Evolutionary conservation across 2,797 vertebrate species (phyloP).

Genomic region (Danio aesculapii): DNA sequence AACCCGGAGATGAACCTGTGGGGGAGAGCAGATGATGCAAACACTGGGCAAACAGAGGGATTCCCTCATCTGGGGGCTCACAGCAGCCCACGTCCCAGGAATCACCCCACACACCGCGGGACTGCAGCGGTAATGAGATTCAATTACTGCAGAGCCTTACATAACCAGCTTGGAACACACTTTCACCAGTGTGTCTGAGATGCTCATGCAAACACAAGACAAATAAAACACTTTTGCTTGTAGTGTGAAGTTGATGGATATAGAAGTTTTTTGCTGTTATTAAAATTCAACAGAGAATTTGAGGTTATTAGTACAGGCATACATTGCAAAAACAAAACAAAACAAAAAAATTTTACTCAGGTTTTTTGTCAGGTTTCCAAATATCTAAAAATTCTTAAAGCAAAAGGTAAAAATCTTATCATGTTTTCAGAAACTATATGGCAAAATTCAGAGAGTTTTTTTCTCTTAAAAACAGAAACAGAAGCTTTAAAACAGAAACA

Average conservation of each 20-base stretch:
- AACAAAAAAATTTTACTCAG: no score
- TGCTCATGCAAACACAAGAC: conserved; percentile 19
- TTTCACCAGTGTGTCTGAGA: background rate
- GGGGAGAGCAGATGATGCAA: conserved; percentile 50
- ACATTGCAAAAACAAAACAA: background rate
- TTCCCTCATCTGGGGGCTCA: conserved; percentile 53
- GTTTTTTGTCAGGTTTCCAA: no score
- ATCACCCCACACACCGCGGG: conserved; percentile 31
- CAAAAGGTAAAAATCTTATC: no score
- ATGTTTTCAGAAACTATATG: no score
- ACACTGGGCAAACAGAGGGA: conserved; percentile 55
- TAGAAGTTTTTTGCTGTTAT: background rate
- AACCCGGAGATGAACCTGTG: conserved; percentile 9
- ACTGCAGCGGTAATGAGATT: conserved; percentile 62
- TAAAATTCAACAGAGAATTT: background rate
- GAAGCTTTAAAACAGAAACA: no score
- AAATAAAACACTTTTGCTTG: conserved; percentile 6
- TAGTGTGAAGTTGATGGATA: background rate
- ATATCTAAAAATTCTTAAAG: no score
- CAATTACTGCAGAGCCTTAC: conserved; percentile 62
- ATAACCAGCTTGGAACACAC: conserved; percentile 50
- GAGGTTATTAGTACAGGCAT: background rate
- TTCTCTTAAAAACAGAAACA: no score
- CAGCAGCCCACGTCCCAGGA: conserved; percentile 49
- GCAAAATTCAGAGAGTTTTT: no score